phyloP scores from a whole-genome alignment of 2,113 vertebrate genomes.

The Pantherophis guttatus region DNA sequence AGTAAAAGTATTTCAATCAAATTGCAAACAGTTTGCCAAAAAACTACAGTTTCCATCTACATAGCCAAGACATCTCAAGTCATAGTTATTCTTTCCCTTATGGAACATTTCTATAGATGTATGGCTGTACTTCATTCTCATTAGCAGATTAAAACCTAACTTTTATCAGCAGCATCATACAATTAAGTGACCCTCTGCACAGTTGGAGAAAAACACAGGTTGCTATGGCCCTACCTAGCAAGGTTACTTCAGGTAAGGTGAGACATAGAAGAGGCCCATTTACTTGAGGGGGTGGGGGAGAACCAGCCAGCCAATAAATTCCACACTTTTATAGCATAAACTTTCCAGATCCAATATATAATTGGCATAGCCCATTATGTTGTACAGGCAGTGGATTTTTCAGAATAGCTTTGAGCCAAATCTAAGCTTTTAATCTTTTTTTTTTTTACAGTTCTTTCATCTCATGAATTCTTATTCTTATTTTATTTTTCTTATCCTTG shows the following conservation, averaged over 20 bases:
- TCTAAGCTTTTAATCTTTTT: background rate
- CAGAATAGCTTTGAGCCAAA: background rate
- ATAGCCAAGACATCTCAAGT: background rate
- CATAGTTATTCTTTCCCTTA: background rate
- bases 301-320: background rate
- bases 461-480: background rate
- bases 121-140: accelerated
- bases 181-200: background rate
- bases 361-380: background rate
- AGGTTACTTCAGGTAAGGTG: background rate
- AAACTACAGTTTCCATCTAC: background rate
- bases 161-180: background rate
- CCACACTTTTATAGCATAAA: background rate
- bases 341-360: background rate
- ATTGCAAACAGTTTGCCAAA: background rate
- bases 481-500: background rate
- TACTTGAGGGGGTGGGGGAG: background rate
- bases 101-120: background rate
- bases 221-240: background rate
- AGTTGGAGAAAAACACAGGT: background rate
- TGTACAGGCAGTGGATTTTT: background rate
- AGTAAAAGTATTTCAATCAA: background rate
- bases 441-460: background rate
- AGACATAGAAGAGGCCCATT: background rate
- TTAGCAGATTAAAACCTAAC: background rate